Base-by-base conservation (phyloP, 2,113 vertebrate species). In the Scopus umbretta region DNA sequence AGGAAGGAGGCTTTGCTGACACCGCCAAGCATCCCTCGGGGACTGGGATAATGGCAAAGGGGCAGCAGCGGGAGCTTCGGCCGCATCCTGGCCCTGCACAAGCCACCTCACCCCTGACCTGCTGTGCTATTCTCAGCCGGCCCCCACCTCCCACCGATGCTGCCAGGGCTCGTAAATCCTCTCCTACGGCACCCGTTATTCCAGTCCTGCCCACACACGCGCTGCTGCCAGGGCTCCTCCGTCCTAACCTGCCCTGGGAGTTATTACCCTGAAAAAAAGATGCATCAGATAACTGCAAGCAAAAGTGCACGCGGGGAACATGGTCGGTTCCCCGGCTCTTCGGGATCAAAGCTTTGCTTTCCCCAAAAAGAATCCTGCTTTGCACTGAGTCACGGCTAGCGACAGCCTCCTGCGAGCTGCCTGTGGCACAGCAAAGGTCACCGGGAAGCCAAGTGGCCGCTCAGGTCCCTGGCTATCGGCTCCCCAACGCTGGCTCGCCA, bases 211-310 rank as follows among this genome's bases (percentile, higher is more conserved):
- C 96, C 92, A 96, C 96, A 40, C 88, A 86, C 4, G 2, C 34
- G 3, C 62, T 0, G 2, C 94, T 95, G 94, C 96, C 94, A 94
- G 92, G 59, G 18, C 49, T 90, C n/a, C 94, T 96, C 90, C n/a
- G 93, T 96, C 96, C 94, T 53, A 84, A 95, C 97, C 91, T 97
- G 94, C 95, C 96, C 95, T 71, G 94, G 93, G 22, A 96, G 29
- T 94, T 65, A 30, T 94, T 94, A 74, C 42, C 73, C 75, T 9
- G 0, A 56, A 65, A 73, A 40, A 36, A 20, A 62, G 83, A 95
- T 47, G 78, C 71, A 84, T 80, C 63, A 79, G 93, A 95, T 94
- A 95, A 95, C 22, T 61, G 74, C 58, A 40, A 82, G 92, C 49
- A 70, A 73, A 92, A 88, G 88, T 2, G 88, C 92, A 80, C 10